Evolutionary conservation across 2,888 invertebrate species (phyloP), one percentile per base, ranked within the genome.

Genomic region (Emmelina monodactyla): DNA sequence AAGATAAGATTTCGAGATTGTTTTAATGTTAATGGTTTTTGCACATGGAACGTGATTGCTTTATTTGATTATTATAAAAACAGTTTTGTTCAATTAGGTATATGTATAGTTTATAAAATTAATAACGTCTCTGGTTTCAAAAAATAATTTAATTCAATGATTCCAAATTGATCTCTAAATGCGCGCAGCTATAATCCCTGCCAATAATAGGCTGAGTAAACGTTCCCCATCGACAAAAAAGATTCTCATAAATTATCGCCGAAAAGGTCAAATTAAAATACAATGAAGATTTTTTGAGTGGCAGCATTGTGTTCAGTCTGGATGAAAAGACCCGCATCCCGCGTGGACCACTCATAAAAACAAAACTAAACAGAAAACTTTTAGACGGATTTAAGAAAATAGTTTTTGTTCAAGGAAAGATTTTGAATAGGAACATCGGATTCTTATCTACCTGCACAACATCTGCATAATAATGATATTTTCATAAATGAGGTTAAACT

Each of bases 181-280:
- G 63, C 3, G 55, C 65, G 67, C 49, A 55, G 61, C 68, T 63
- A 68, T 66, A 69, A 69, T 66, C 58, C 62, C 53, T 53, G 58
- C 53, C 67, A 65, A 73, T 75, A 72, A 72, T 72, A 72, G 70
- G 61, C 67, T 62, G 66, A 66, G 68, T 75, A 73, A 76, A 75
- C 68, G 72, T 61, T 67, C 64, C 65, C 67, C 58, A 60, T 53
- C 47, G 47, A 29, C 48, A 50, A 68, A 69, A 65, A 68, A 63
- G 54, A 61, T 66, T 71, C 72, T 62, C 73, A 79, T 79, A 78
- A 79, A 79, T 79, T 78, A 79, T 76, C 76, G 60, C 73, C 71
- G 69, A 76, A 79, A 78, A 79, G 78, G 78, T 79, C 79, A 78
- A 78, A 79, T 79, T 79, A 79, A 76, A 79, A 79, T 79, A 79